A percentile compares a stretch with the other conserved stretches of the same genome.
Evolutionary conservation across 1,140 invertebrate species (phyloP).

Genomic region (Neodiprion fabricii): DNA sequence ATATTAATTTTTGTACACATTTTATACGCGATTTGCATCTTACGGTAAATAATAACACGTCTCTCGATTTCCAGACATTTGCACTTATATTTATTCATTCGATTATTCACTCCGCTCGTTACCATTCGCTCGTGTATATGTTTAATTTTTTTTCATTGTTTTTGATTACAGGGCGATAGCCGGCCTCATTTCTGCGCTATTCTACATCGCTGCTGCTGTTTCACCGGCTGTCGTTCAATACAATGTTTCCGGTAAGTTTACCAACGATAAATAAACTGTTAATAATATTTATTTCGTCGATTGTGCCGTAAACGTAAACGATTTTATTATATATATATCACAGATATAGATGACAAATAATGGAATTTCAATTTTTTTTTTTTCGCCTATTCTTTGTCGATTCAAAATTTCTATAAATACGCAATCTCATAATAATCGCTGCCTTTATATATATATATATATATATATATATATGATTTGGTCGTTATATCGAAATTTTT

Average conservation of each 20-base stretch:
- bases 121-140: too few relatives aligned
- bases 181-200: conserved; percentile 41
- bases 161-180: conserved; percentile 48
- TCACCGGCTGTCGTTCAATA: conserved; percentile 42
- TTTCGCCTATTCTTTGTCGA: not conserved
- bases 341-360: not conserved
- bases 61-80: too few relatives aligned
- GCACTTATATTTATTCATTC: too few relatives aligned
- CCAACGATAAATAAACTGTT: not conserved
- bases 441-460: too few relatives aligned
- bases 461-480: too few relatives aligned
- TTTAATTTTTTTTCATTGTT: not conserved
- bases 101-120: too few relatives aligned
- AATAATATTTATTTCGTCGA: not conserved
- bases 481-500: too few relatives aligned
- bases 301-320: not conserved
- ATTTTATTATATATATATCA: not conserved
- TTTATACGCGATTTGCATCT: too few relatives aligned
- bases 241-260: conserved; percentile 49
- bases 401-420: not conserved
- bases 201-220: conserved; percentile 41
- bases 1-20: too few relatives aligned
- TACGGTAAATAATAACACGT: too few relatives aligned
- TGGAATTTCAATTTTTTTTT: not conserved
- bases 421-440: too few relatives aligned